Evolutionary conservation across 2,113 vertebrate genomes (phyloP).

Genomic region (Pristiophorus japonicus): DNA sequence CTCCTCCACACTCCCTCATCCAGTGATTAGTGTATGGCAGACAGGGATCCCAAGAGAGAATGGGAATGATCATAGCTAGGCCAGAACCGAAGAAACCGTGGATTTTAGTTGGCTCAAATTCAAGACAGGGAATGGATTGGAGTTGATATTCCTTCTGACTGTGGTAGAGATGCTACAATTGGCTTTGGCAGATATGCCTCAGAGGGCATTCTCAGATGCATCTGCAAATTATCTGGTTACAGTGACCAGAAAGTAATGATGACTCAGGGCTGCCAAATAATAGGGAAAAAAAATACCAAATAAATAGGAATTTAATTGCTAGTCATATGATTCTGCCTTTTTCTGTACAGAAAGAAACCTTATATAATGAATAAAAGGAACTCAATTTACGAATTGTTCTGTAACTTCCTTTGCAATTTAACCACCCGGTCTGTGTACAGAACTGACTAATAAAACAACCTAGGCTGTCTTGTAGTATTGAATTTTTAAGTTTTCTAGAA

Average conservation of each 20-base stretch:
- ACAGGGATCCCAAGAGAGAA: not conserved
- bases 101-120: not conserved
- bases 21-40: not conserved
- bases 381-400: not conserved
- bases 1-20: not conserved
- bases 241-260: not conserved
- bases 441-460: not conserved
- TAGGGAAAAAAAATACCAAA: not conserved
- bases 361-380: not conserved
- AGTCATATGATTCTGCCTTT: not conserved
- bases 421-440: not conserved
- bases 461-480: not conserved
- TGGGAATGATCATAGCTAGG: not conserved
- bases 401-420: not conserved
- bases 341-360: not conserved
- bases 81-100: not conserved
- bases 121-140: not conserved
- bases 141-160: not conserved
- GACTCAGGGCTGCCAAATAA: not conserved
- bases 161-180: too few relatives aligned
- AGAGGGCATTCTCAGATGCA: not conserved
- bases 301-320: not conserved
- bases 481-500: not conserved
- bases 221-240: not conserved
- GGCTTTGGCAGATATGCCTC: not conserved